Base-by-base conservation (phyloP, 2,113 vertebrate species). In the Acinonyx jubatus region DNA sequence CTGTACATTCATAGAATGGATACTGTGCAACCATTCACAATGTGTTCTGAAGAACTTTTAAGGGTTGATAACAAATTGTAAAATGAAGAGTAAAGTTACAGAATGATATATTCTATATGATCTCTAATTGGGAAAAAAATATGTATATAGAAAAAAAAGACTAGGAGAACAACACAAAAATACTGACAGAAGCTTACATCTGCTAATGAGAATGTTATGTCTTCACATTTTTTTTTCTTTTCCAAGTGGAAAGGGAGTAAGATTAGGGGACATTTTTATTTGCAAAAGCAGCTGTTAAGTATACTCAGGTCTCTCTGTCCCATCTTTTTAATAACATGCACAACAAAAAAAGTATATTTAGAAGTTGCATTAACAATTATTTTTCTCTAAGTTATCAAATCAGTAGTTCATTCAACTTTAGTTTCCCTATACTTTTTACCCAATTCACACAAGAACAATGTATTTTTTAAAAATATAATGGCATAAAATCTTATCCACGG, bases 311-410 rank as follows among this genome's bases (percentile, higher is more conserved):
- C 29, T 80, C 7, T 86, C n/a, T 76, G 41, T 57, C 31, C 36
- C 61, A 78, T 48, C 50, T 61, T 92, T 96, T 74, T 48, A 79
- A 89, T 45, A 81, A 93, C 15, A 92, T 1, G 45, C 5, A 95
- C 95, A 95, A 92, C 27, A 15, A 55, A 97, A 97, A 89, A 94
- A 88, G 90, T 76, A 73, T 48, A 94, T 79, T 79, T 83, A 91
- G 31, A 7, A 73, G 45, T 16, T 45, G 5, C 6, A 88, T 90
- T 95, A 65, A 93, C n/a, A 93, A 69, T 80, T 65, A 69, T 36
- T 93, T 93, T 87, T 93, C 65, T 89, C 89, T 74, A 88, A 94
- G 68, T 89, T 97, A 97, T 5, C 86, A 94, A 96, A 55, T 65
- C 45, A 91, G 83, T 11, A 89, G 19, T 83, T 79, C 13, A 45